Evolutionary conservation across 2,888 invertebrate genomes (phyloP), one percentile per base, ranked within the genome.

Genomic region (Nasonia oneida): DNA sequence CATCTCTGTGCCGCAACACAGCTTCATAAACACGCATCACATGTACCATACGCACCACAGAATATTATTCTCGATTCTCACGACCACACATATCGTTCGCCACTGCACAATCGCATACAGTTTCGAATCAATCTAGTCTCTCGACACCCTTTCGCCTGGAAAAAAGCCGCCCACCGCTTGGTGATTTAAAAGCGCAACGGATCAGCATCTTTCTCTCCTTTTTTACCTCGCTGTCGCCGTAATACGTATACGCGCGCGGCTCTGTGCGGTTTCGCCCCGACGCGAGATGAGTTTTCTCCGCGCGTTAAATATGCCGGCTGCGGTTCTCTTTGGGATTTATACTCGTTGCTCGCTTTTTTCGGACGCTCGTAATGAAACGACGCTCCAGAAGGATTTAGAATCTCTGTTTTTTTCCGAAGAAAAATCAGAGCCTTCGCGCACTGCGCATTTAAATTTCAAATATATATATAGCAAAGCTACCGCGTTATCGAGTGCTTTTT

Each of bases 211-310:
- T 18, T 18, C 18, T 53, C 5, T 53, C 1, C 18, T 53, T 53
- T 53, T 53, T 5, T 18, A 1, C 15, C 3, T 10, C 15, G 18
- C 53, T 6, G 5, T 18, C 53, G 53, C 5, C 18, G 53, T 53
- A 53, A 53, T 53, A 18, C 1, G 53, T 61, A 61, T 23, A 61
- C 2, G 2, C 57, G 57, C 2, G 8, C 57, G 57, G 8, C n/a
- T 29, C 29, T 29, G 29, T 0, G 18, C 0, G 18, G 57, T 47
- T 47, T 47, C 57, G 1, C 57, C 8, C 15, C n/a, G n/a, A 61
- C 57, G 57, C 18, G n/a, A 61, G 57, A 61, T 61, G 57, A 61
- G n/a, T 61, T 61, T 61, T 23, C 57, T 61, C 57, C 57, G 57
- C 57, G 23, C 57, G 57, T 61, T 61, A 61, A 61, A 61, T 61